These are phyloP conservation scores for Azemiops feae DNA, from an alignment of 2,113 vertebrate genomes.

Conservation along the genomic window DNA sequence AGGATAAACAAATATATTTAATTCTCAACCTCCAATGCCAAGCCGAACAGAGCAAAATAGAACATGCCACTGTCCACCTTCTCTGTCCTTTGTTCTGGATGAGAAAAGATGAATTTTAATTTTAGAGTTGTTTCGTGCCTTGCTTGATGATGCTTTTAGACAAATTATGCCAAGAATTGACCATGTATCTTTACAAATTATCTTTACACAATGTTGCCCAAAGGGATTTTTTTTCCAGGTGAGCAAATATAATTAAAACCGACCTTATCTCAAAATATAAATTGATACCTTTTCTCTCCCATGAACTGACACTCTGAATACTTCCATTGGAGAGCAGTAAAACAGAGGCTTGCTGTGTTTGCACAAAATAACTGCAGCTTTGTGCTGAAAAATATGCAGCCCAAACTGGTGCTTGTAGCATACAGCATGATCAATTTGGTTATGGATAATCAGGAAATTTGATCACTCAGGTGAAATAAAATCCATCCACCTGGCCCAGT, in stretches of 20 bases:
- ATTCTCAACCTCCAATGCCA: constrained; percentile 6
- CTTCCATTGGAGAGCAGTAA: constrained; percentile 58
- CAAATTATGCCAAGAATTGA: background rate
- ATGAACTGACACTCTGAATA: constrained; percentile 34
- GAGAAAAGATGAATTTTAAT: constrained; percentile 46
- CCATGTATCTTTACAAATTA: constrained; percentile 31
- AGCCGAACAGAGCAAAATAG: constrained; percentile 30
- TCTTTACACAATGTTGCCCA: background rate
- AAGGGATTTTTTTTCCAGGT: constrained; percentile 32
- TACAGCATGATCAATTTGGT: constrained; percentile 50
- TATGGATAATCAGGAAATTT: constrained; percentile 49
- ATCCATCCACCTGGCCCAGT: background rate
- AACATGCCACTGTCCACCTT: constrained; percentile 36
- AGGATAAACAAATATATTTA: constrained; percentile 10
- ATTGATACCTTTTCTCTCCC: constrained; percentile 49
- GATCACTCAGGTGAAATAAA: constrained; percentile 29
- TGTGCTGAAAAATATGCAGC: constrained; percentile 61
- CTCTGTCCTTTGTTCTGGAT: constrained; percentile 35
- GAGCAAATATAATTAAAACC: constrained; percentile 47
- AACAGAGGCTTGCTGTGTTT: constrained; percentile 61
- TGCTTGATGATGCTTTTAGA: fast-evolving
- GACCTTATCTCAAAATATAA: constrained; percentile 52
- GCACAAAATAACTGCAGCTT: constrained; percentile 65
- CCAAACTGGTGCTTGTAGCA: constrained; percentile 25
- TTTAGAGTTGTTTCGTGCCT: constrained; percentile 25